phyloP scores from a whole-genome alignment of 2,113 vertebrate species.

The Isurus oxyrinchus region DNA sequence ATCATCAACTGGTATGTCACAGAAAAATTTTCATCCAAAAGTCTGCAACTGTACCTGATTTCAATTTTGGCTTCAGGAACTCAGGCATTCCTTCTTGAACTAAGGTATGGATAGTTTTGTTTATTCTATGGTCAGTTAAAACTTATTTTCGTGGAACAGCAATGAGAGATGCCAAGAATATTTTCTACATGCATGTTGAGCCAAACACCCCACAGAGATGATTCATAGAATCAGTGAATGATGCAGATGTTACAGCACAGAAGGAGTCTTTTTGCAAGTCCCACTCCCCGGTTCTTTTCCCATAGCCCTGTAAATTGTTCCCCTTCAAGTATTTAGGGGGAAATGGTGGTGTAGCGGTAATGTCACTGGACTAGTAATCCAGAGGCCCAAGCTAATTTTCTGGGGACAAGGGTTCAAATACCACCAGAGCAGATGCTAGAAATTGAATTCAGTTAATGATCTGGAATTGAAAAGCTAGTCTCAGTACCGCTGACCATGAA shows the following conservation, averaged over 20 bases:
- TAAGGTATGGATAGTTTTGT: not conserved
- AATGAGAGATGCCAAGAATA: not conserved
- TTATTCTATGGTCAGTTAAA: not conserved
- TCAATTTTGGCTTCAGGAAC: not conserved
- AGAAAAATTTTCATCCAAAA: not conserved
- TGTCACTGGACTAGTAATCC: no score
- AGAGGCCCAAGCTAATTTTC: no score
- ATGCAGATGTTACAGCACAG: not conserved
- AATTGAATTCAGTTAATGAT: no score
- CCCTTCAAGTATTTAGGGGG: not conserved
- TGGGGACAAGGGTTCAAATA: no score
- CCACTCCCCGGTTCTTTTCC: not conserved
- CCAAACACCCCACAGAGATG: not conserved
- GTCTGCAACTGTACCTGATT: not conserved
- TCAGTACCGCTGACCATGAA: no score
- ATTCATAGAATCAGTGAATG: not conserved
- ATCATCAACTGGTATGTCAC: no score
- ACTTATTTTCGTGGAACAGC: not conserved
- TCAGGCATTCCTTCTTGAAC: not conserved
- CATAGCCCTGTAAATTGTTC: not conserved
- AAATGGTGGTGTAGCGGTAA: no score
- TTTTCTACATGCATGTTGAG: not conserved
- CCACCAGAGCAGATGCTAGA: no score
- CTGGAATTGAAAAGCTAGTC: no score
- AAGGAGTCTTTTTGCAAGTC: not conserved